Conservation (phyloP, 2,888 invertebrate genomes). For the Drosophila eohydei region DNA sequence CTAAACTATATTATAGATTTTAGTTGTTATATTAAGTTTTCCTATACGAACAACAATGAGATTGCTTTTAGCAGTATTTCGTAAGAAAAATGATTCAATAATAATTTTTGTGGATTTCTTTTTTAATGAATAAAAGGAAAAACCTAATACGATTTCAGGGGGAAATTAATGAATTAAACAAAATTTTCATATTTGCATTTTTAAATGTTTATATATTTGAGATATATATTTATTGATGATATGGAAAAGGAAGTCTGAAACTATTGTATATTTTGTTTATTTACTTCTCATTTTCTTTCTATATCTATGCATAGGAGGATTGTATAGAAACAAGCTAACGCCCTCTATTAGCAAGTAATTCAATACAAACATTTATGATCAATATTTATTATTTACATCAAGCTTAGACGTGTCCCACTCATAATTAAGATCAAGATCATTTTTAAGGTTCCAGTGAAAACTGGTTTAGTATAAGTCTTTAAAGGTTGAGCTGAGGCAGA, state of each 20-base stretch:
- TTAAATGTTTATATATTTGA: too few relatives aligned
- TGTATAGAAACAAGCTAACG: not conserved
- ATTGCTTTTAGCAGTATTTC: not conserved
- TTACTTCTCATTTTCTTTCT: too few relatives aligned
- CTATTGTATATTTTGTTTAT: too few relatives aligned
- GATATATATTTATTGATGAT: too few relatives aligned
- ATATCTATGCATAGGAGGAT: too few relatives aligned
- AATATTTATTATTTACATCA: not conserved
- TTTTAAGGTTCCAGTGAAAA: conserved; percentile 15
- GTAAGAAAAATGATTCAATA: conserved; percentile 1
- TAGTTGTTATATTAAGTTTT: not conserved
- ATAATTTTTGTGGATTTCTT: not conserved
- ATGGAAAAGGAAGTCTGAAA: too few relatives aligned
- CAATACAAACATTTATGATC: not conserved
- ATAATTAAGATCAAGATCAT: not conserved
- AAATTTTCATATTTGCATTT: too few relatives aligned
- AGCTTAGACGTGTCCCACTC: not conserved
- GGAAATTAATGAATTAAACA: too few relatives aligned
- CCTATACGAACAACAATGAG: not conserved
- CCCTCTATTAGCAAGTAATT: not conserved
- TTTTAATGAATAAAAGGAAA: not conserved
- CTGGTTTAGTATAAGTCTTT: not conserved
- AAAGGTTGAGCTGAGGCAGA: not conserved
- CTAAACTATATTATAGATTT: conserved; percentile 1
- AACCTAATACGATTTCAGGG: too few relatives aligned